phyloP scores from a whole-genome alignment of 2,113 vertebrate species.

The Platichthys flesus region DNA sequence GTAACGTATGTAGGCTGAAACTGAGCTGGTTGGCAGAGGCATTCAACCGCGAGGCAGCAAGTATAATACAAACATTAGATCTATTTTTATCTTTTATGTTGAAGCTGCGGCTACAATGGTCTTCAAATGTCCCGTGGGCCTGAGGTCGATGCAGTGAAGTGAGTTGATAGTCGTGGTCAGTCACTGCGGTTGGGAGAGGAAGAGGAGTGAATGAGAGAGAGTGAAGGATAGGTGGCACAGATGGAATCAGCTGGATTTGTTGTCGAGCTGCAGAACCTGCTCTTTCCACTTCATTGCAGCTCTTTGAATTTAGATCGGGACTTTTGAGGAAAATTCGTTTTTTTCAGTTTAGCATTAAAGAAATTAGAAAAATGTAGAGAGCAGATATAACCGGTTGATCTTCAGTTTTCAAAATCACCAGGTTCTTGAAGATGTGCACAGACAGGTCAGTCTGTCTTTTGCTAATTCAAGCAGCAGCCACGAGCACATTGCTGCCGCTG shows the following conservation, averaged over 20 bases:
- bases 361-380: background rate
- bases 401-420: background rate
- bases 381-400: background rate
- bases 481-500: conserved; percentile 9
- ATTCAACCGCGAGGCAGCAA: background rate
- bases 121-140: no score
- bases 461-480: conserved; percentile 22
- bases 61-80: background rate
- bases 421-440: background rate
- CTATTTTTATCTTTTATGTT: no score
- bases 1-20: no score
- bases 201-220: no score
- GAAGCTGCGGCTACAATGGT: no score
- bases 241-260: no score
- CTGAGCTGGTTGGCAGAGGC: background rate
- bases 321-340: background rate
- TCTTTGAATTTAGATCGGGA: background rate
- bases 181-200: background rate
- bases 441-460: conserved; percentile 15
- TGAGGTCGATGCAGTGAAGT: background rate
- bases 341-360: background rate
- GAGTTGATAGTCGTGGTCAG: background rate
- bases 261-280: no score
- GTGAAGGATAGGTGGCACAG: no score
- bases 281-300: no score